phyloP scores from a whole-genome alignment of 2,888 invertebrate species.

The Steromphala cineraria region DNA sequence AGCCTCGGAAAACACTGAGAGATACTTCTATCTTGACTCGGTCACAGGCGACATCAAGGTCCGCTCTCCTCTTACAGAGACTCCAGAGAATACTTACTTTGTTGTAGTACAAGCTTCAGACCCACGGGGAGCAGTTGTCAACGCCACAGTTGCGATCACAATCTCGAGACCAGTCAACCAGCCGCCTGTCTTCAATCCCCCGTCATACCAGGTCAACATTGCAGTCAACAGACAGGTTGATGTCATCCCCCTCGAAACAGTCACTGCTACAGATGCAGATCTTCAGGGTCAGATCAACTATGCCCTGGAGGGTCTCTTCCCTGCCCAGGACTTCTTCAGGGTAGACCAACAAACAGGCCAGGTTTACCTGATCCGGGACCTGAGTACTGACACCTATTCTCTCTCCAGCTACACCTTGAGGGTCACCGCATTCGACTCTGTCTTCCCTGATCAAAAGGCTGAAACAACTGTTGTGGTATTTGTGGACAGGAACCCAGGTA shows the following conservation, averaged over 20 bases:
- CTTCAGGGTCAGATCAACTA: conserved; percentile 59
- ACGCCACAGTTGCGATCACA: conserved; percentile 54
- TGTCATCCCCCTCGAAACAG: background rate
- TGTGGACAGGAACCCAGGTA: conserved; percentile 65
- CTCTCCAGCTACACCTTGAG: conserved; percentile 51
- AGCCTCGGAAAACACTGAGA: background rate
- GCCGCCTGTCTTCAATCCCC: conserved; percentile 50
- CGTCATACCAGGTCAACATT: conserved; percentile 43
- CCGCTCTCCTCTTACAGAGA: conserved; percentile 44
- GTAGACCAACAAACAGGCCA: conserved; percentile 44
- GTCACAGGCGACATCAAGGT: conserved; percentile 56
- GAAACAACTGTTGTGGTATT: conserved; percentile 52
- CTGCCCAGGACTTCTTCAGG: conserved; percentile 43
- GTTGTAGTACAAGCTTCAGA: conserved; percentile 57
- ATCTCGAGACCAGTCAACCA: conserved; percentile 47
- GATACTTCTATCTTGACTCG: conserved; percentile 65
- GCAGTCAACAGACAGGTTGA: background rate
- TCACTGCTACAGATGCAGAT: conserved; percentile 36
- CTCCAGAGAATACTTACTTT: conserved; percentile 36
- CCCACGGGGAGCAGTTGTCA: conserved; percentile 48
- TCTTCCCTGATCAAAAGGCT: conserved; percentile 54
- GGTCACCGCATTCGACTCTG: conserved; percentile 65
- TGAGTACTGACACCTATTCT: conserved; percentile 33
- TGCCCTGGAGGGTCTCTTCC: conserved; percentile 39
- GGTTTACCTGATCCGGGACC: conserved; percentile 30